Percentiles rank a stretch among this genome's conserved stretches.
These are phyloP conservation scores for Syrista parreyssii DNA, from an alignment of 2,888 invertebrate species.

Conservation along the genomic window DNA sequence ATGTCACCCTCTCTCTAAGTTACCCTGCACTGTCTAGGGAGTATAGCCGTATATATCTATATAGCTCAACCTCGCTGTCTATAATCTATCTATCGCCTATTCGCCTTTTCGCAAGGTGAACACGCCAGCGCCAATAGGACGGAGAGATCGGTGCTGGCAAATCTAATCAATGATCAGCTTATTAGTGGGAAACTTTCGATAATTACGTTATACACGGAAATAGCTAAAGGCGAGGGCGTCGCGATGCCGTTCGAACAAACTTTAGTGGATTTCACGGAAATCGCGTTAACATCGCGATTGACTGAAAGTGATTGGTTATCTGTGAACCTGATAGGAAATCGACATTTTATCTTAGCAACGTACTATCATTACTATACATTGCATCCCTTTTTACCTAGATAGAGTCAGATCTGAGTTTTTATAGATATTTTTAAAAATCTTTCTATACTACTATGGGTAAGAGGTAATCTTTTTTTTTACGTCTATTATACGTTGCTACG, in stretches of 20 bases:
- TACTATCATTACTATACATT: neutral
- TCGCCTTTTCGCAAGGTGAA: neutral
- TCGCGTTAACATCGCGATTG: neutral
- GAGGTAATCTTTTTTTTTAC: neutral
- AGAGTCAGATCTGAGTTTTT: neutral
- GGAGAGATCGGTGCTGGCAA: conserved; percentile 43
- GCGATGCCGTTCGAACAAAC: neutral
- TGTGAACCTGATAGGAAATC: neutral
- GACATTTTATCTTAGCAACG: neutral
- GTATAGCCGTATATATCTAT: conserved; percentile 1
- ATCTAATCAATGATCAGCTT: conserved; percentile 32
- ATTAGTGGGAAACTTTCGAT: conserved; percentile 53
- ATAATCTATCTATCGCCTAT: neutral
- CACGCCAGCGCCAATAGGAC: neutral
- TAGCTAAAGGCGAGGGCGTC: conserved; percentile 9
- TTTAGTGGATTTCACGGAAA: neutral
- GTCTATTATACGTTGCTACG: neutral
- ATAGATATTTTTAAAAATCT: no score
- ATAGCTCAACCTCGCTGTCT: neutral
- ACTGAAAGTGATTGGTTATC: neutral
- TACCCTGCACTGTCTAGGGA: conserved; percentile 5
- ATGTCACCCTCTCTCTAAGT: conserved; percentile 16
- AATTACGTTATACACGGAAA: conserved; percentile 51
- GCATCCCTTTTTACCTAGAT: neutral
- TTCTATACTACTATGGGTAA: no score